Evolutionary conservation across 1,140 invertebrate species (phyloP), one percentile per base, ranked within the genome.

Genomic region (Aricia agestis): DNA sequence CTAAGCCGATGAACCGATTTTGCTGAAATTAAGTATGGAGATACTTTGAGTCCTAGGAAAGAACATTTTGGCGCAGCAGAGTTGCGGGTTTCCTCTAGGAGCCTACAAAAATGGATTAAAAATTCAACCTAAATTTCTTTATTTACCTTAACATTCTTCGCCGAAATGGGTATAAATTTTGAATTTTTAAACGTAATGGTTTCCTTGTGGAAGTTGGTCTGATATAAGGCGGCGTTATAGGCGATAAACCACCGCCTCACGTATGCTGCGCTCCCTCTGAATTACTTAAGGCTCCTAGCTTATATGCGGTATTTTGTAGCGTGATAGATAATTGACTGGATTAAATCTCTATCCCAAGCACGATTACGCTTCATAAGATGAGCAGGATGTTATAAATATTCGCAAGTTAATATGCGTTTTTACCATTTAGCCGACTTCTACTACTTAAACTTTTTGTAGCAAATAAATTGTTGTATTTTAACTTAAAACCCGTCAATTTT

Each of bases 201-300:
- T 52, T 52, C 45, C 45, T 52, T 13, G 45, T 52, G 45, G 45
- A 52, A 52, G 45, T 52, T 52, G 45, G 9, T 6, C 13, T 52
- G 45, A 52, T 52, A 15, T 52, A 52, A 52, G 45, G 45, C 45
- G 45, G 45, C 45, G 45, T 52, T 52, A 52, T 15, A 52, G 45
- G 45, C 45, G 45, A 52, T 52, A 52, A 52, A 52, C 45, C 45
- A 15, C 45, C 45, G 45, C 45, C 45, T 52, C 45, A 52, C 45
- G 45, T 52, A 52, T 52, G 45, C 45, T 11, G 6, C 45, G 45
- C 45, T 52, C 45, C 6, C 59, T 19, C 1, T 63, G 59, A 63
- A 63, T 63, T 63, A 63, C 59, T 63, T 63, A 63, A 63, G 59
- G 59, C 59, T 19, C 18, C 59, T 63, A 19, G 59, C 5, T 25